These are phyloP conservation scores for Gnathonemus longibarbis DNA, from an alignment of 2,113 vertebrate genomes.

Conservation along the genomic window DNA sequence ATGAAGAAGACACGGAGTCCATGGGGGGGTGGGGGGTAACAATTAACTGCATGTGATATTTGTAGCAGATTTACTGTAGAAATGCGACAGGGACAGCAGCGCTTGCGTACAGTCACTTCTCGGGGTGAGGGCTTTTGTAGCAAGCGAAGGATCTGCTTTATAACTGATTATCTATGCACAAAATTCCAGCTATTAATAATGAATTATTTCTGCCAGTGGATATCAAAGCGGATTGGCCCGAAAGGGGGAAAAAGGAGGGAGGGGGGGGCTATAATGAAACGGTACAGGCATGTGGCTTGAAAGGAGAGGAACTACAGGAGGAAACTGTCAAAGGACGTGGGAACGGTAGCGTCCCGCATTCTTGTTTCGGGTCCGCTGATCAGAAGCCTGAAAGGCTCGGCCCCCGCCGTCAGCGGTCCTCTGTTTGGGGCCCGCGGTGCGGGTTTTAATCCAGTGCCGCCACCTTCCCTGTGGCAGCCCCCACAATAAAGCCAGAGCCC, in stretches of 20 bases:
- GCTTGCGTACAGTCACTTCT: background rate
- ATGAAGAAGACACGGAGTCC: background rate
- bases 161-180: constrained; percentile 16
- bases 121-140: background rate
- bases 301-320: constrained; percentile 62
- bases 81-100: background rate
- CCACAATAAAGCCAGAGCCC: constrained; percentile 60
- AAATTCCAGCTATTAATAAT: constrained; percentile 20
- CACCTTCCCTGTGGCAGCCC: constrained; percentile 66
- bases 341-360: constrained; percentile 67
- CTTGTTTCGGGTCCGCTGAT: constrained; percentile 78
- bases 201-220: constrained; percentile 63
- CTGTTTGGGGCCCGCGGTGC: constrained; percentile 64
- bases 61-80: constrained; percentile 9
- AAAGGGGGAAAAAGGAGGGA: constrained; percentile 53
- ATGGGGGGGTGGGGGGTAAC: background rate
- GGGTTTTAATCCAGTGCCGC: constrained; percentile 72
- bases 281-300: constrained; percentile 65
- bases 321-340: constrained; percentile 70
- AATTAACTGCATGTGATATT: constrained; percentile 8
- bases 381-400: constrained; percentile 68
- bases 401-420: constrained; percentile 71
- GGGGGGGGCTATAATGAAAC: constrained; percentile 56
- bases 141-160: background rate
- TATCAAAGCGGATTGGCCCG: constrained; percentile 63